Evolutionary conservation across 2,113 vertebrate species (phyloP).

Genomic region (Pomatostomus ruficeps): DNA sequence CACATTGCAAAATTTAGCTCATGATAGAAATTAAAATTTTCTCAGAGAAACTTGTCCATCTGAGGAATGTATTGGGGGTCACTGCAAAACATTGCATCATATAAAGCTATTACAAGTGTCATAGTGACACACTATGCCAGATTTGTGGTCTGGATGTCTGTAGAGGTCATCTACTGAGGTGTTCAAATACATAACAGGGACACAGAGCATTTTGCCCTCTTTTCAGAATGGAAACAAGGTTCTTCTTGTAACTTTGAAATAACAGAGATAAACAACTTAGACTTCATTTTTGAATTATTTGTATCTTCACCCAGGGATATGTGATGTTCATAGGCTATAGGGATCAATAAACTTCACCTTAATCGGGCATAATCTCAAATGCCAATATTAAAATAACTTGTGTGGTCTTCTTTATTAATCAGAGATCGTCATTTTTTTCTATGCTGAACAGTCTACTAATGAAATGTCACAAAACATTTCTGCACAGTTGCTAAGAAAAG

Average conservation of each 20-base stretch:
- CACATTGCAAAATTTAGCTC: background rate
- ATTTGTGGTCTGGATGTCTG: background rate
- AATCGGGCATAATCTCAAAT: background rate
- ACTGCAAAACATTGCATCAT: background rate
- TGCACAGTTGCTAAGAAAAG: background rate
- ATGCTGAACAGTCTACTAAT: background rate
- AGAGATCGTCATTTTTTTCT: background rate
- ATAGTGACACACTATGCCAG: background rate
- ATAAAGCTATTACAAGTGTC: background rate
- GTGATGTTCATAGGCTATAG: background rate
- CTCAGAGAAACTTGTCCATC: background rate
- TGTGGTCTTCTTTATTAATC: background rate
- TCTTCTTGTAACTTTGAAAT: background rate
- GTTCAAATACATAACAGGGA: background rate
- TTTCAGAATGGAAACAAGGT: background rate
- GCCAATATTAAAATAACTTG: background rate
- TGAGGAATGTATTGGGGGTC: background rate
- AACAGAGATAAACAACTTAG: background rate
- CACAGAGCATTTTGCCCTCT: background rate
- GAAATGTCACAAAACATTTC: background rate
- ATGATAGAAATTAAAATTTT: background rate
- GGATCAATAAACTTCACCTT: background rate
- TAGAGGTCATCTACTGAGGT: background rate
- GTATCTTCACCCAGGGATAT: background rate
- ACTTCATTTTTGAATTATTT: background rate